Evolutionary conservation across 1,140 invertebrate species (phyloP).

Genomic region (Zaprionus lachaisei): DNA sequence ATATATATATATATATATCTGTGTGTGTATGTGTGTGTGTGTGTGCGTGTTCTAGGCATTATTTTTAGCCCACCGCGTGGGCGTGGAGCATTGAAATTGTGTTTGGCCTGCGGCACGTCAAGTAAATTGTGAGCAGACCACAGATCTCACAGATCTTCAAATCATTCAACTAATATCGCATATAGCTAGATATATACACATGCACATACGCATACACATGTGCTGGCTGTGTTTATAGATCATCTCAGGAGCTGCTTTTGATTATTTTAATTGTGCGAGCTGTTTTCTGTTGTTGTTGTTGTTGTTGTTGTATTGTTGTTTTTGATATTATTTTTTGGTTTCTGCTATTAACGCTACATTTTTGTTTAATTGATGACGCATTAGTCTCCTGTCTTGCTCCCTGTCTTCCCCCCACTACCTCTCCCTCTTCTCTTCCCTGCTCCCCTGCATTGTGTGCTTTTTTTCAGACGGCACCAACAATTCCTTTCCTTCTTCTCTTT

Average conservation of each 20-base stretch:
- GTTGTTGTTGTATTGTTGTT: conserved; percentile 3
- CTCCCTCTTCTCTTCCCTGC: neutral
- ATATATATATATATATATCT: neutral
- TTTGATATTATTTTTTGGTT: conserved; percentile 29
- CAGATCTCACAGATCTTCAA: conserved; percentile 43
- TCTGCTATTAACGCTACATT: conserved; percentile 73
- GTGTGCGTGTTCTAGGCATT: conserved; percentile 35
- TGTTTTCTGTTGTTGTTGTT: conserved; percentile 9
- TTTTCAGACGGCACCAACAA: conserved; percentile 82
- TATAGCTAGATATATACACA: conserved; percentile 2
- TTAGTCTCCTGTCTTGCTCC: conserved; percentile 21
- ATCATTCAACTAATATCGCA: conserved; percentile 46
- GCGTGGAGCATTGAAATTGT: conserved; percentile 52
- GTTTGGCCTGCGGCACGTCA: conserved; percentile 47
- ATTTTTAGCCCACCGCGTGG: conserved; percentile 72
- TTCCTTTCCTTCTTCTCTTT: conserved; percentile 40
- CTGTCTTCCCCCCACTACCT: neutral
- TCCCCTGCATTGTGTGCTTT: conserved; percentile 39
- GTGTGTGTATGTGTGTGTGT: conserved; percentile 16
- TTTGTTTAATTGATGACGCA: conserved; percentile 81
- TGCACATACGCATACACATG: neutral
- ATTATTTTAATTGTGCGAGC: conserved; percentile 67
- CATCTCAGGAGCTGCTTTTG: conserved; percentile 32
- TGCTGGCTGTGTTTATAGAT: conserved; percentile 8
- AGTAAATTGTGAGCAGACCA: conserved; percentile 67